Evolutionary conservation across 37 sponge, comb jelly and placozoan genomes (phyloP), one percentile per base, ranked within the genome.

Genomic region (Halichondria panicea): DNA sequence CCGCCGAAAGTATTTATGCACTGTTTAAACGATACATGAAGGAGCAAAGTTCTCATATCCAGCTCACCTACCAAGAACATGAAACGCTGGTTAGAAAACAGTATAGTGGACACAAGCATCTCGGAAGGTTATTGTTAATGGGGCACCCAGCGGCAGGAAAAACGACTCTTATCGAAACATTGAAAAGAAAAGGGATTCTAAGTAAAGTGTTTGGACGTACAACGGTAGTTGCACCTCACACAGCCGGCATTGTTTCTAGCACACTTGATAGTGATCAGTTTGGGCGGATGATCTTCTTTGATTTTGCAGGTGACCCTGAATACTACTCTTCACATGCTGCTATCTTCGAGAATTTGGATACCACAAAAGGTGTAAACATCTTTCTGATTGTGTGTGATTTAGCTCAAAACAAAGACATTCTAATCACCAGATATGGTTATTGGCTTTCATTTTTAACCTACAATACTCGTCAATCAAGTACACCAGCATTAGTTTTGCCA

Each of bases 301-400:
- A 81, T 46, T 72, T 81, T 62, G 81, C 81, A n/a, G 81, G 81
- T 4, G 66, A 81, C 13, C 37, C 34, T 28, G 80, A 80, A n/a
- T 80, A 80, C 62, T 70, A 80, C 71, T 36, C 68, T 2, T 57
- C 62, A 35, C 80, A 80, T 36, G 43, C 70, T 32, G 71, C 66
- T 9, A 31, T 80, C 46, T 28, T 80, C 31, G 80, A 80, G 42
- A 19, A 50, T 12, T 50, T n/a, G n/a, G 28, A 43, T 25, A 18
- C 50, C 15, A 40, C 19, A 9, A 63, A 19, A 31, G 42, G 46
- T 15, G 52, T 66, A 18, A 44, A 46, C n/a, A n/a, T 63, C 28
- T 63, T 76, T 63, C 19, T 76, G 34, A 43, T 76, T 3, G 77
- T 76, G n/a, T 57, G 66, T 18, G 52, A 78, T 31, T 43, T 78